Conservation (phyloP, 2,113 vertebrate genomes). For the Gymnobelideus leadbeateri region DNA sequence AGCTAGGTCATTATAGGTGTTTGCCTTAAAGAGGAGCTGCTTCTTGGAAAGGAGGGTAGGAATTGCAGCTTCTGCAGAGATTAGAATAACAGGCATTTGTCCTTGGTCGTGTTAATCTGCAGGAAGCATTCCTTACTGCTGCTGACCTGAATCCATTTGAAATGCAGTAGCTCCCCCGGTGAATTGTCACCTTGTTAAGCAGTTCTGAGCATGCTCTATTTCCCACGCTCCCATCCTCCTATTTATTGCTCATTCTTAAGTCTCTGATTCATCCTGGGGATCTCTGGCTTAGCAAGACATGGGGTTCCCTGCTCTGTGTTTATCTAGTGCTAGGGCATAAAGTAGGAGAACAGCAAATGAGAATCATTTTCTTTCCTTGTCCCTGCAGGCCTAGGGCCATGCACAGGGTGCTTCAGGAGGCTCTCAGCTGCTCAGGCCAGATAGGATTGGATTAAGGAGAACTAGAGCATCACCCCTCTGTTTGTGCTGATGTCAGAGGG, state of each 20-base stretch:
- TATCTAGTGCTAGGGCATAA: not conserved
- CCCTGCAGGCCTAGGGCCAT: not conserved
- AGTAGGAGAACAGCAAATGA: not conserved
- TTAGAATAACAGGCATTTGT: not conserved
- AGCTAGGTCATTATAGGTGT: no score
- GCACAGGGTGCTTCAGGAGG: not conserved
- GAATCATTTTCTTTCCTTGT: not conserved
- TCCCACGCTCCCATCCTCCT: not conserved
- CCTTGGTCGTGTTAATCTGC: accelerated
- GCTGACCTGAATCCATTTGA: not conserved
- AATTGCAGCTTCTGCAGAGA: not conserved
- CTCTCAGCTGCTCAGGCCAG: not conserved
- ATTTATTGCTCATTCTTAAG: not conserved
- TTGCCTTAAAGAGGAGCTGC: not conserved
- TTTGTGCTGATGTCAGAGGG: not conserved
- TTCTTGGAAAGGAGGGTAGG: no score
- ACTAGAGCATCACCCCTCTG: not conserved
- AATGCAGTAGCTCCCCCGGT: not conserved
- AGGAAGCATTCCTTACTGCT: not conserved
- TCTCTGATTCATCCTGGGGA: not conserved
- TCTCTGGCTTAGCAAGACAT: not conserved
- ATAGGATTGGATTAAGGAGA: not conserved
- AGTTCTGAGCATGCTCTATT: not conserved
- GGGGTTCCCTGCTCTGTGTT: not conserved
- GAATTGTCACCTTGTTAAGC: not conserved